These are phyloP conservation scores for Siphonodentalium dalli DNA, from an alignment of 2,888 invertebrate species.

Conservation along the genomic window DNA sequence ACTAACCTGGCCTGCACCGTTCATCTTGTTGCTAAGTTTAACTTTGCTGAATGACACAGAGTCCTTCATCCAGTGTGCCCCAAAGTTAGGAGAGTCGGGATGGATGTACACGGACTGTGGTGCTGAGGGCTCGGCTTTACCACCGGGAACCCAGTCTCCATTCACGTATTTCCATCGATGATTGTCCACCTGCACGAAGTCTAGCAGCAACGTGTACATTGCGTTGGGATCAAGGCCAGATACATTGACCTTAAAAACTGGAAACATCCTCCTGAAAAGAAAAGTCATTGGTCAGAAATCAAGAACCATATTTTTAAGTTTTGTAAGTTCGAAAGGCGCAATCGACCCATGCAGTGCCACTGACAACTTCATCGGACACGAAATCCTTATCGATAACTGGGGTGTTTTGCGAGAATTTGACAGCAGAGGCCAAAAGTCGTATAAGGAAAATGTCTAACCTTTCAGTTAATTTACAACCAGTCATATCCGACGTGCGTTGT, in stretches of 20 bases:
- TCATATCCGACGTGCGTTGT: too few species aligned
- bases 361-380: neutral
- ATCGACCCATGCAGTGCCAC: neutral
- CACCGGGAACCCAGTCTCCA: constrained; percentile 93
- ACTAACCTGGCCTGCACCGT: constrained; percentile 85
- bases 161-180: constrained; percentile 98
- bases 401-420: too few species aligned
- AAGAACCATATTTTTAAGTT: neutral
- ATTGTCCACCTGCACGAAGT: constrained; percentile 68
- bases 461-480: too few species aligned
- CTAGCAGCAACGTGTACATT: constrained; percentile 63
- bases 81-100: constrained; percentile 67
- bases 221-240: constrained; percentile 60
- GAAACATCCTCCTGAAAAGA: constrained; percentile 63
- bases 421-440: too few species aligned
- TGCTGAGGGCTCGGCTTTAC: constrained; percentile 93
- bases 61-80: constrained; percentile 67
- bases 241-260: constrained; percentile 59
- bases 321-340: neutral
- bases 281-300: neutral
- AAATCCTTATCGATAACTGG: too few species aligned
- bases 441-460: too few species aligned
- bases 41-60: constrained; percentile 67
- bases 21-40: constrained; percentile 69
- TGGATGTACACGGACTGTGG: constrained; percentile 79